Evolutionary conservation across 64 coral and sea anemone genomes (phyloP), one percentile per base, ranked within the genome.

Genomic region (Montipora cactus): DNA sequence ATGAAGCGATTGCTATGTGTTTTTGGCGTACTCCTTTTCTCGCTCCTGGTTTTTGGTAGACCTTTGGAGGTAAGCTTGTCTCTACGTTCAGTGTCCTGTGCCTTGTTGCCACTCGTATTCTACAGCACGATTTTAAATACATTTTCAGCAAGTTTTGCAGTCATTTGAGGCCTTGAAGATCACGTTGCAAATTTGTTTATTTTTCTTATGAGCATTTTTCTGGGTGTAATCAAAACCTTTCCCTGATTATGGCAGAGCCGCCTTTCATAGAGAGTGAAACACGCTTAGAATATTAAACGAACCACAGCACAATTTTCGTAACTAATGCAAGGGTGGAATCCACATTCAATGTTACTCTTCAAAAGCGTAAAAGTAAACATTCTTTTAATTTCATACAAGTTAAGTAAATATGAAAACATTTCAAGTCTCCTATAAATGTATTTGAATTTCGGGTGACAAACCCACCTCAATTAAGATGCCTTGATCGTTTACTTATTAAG

Each of bases 351-450:
- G 4, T 76, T 46, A 46, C 45, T 76, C 74, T 44, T 16, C 13
- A 78, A 78, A 78, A 49, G 45, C 19, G 5, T 5, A 49, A 15
- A 78, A n/a, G 76, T 49, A 67, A 47, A 49, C 62, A 50, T 69
- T 49, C 66, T 51, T 86, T 50, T 20, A 47, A 49, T 86, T 86
- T 4, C 44, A 23, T 50, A n/a, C 15, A 71, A 19, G 3, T 23
- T 48, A 71, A 86, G 46, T 21, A 86, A 49, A 22, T 11, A 84
- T 14, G 28, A 67, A 68, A 84, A 84, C 81, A 84, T 67, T 84
- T 67, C 14, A 2, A 84, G 8, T 67, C 67, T 2, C 37, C 37
- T 37, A 37, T 37, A 37, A 68, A 67, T 69, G 15, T 61, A 18
- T 67, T 28, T 8, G 59, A 48, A 66, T 2, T 25, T 76, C 74